phyloP scores from a whole-genome alignment of 2,888 invertebrate species.

The Linnaemya vulpina region DNA sequence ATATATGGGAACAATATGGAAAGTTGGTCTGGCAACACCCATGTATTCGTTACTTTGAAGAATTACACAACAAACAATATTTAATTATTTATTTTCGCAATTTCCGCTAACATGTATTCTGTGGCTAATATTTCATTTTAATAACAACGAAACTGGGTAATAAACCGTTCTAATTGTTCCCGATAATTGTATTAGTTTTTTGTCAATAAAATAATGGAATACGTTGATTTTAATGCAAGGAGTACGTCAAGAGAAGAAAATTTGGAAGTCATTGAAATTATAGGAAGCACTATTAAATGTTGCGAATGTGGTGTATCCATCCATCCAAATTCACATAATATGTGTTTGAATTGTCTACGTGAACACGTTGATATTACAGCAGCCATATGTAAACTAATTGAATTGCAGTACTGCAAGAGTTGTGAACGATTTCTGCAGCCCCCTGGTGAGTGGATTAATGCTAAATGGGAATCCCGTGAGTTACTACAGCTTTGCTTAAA shows the following conservation, averaged over 20 bases:
- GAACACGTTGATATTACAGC: conserved; percentile 97
- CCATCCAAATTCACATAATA: conserved; percentile 97
- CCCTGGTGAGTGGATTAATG: conserved; percentile 93
- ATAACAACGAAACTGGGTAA: too few species aligned
- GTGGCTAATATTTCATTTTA: too few species aligned
- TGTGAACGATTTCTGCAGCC: conserved; percentile 99
- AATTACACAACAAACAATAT: too few species aligned
- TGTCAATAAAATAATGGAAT: conserved; percentile 46
- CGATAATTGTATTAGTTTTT: not conserved
- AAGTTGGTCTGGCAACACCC: too few species aligned
- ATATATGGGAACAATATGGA: too few species aligned
- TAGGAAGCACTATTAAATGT: conserved; percentile 85
- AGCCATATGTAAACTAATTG: conserved; percentile 96
- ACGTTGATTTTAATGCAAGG: conserved; percentile 63
- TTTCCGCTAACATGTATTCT: too few species aligned
- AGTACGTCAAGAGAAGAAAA: not conserved
- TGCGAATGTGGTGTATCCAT: conserved; percentile 97
- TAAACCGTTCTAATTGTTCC: not conserved
- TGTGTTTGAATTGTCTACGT: conserved; percentile 97
- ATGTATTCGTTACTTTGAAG: too few species aligned
- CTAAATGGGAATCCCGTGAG: conserved; percentile 94
- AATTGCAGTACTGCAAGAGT: conserved; percentile 93
- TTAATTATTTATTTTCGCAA: too few species aligned
- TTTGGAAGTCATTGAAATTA: conserved; percentile 33
- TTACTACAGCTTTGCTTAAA: conserved; percentile 95